These are phyloP conservation scores for Caenorhabditis sp. DNA, from an alignment of 2,888 invertebrate genomes.

Conservation along the genomic window DNA sequence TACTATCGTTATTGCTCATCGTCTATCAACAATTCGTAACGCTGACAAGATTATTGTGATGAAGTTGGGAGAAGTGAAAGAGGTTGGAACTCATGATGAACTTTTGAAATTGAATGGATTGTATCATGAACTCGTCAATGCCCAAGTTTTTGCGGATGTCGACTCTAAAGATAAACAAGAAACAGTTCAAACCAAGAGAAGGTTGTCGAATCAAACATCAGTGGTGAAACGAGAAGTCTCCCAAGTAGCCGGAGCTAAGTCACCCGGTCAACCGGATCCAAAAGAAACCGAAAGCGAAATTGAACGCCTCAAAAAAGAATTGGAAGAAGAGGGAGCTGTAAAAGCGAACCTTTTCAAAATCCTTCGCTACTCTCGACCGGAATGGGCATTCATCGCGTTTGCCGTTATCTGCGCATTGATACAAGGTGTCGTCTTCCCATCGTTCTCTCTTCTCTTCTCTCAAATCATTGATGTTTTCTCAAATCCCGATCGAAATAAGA, in stretches of 20 bases:
- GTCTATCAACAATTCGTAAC: slow-evolving; percentile 62
- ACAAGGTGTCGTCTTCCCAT: slow-evolving; percentile 71
- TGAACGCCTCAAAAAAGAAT: slow-evolving; percentile 48
- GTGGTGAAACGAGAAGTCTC: background rate
- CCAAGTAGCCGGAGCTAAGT: slow-evolving; percentile 10
- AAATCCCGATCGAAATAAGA: slow-evolving; percentile 67
- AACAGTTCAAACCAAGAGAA: slow-evolving; percentile 14
- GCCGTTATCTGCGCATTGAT: slow-evolving; percentile 71
- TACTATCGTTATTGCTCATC: slow-evolving; percentile 64
- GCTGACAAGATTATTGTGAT: slow-evolving; percentile 64
- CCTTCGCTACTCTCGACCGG: slow-evolving; percentile 71
- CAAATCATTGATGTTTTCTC: slow-evolving; percentile 49
- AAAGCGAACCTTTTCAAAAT: slow-evolving; percentile 65
- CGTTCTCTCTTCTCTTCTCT: slow-evolving; percentile 73
- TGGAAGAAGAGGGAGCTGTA: slow-evolving; percentile 58
- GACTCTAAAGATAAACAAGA: slow-evolving; percentile 22
- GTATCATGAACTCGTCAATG: slow-evolving; percentile 56
- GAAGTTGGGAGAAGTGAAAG: slow-evolving; percentile 58
- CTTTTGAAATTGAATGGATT: slow-evolving; percentile 51
- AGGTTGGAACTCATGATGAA: slow-evolving; percentile 54
- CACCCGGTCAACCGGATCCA: slow-evolving; percentile 17
- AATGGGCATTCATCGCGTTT: slow-evolving; percentile 71
- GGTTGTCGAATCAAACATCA: slow-evolving; percentile 24
- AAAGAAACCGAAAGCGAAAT: slow-evolving; percentile 30
- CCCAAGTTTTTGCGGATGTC: slow-evolving; percentile 62